A percentile compares a stretch with the other conserved stretches of the same genome.
Conservation (phyloP, 2,888 invertebrate species). For the Branchipolynoe longqiensis region DNA sequence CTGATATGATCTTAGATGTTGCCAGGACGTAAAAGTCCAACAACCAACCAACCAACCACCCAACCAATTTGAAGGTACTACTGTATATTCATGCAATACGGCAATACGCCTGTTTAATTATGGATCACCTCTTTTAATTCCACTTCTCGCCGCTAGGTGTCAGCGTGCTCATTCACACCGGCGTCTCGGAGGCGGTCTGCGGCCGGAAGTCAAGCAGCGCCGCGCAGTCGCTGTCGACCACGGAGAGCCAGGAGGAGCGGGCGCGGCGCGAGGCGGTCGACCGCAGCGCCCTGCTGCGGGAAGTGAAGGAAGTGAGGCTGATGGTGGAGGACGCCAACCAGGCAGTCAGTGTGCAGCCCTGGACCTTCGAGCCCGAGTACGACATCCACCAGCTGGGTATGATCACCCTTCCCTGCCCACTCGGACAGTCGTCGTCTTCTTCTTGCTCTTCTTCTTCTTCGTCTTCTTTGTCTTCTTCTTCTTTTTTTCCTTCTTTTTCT, state of each 20-base stretch:
- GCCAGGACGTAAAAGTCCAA: no score
- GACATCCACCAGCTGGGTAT: slow-evolving; percentile 18
- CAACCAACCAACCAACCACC: no score
- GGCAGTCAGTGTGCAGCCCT: slow-evolving; percentile 20
- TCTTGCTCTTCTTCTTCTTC: no score
- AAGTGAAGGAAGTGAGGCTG: background rate
- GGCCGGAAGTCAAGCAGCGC: slow-evolving; percentile 45
- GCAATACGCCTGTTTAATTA: no score
- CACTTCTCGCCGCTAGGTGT: background rate
- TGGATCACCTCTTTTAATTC: background rate
- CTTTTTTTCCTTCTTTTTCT: no score
- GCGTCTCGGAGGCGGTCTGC: slow-evolving; percentile 28
- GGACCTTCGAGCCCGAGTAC: slow-evolving; percentile 35
- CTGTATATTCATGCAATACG: no score
- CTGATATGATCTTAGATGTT: no score
- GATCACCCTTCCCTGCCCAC: no score
- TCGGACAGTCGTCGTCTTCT: no score
- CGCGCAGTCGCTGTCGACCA: slow-evolving; percentile 39
- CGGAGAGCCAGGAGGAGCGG: slow-evolving; percentile 26
- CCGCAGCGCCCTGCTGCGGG: slow-evolving; percentile 23
- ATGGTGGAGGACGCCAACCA: slow-evolving; percentile 45
- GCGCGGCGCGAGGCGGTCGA: slow-evolving; percentile 27
- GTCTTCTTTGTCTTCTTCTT: no score
- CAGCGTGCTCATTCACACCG: slow-evolving; percentile 30
- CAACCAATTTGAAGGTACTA: no score